Conservation (phyloP, 2,113 vertebrate genomes). For the Boleophthalmus pectinirostris region DNA sequence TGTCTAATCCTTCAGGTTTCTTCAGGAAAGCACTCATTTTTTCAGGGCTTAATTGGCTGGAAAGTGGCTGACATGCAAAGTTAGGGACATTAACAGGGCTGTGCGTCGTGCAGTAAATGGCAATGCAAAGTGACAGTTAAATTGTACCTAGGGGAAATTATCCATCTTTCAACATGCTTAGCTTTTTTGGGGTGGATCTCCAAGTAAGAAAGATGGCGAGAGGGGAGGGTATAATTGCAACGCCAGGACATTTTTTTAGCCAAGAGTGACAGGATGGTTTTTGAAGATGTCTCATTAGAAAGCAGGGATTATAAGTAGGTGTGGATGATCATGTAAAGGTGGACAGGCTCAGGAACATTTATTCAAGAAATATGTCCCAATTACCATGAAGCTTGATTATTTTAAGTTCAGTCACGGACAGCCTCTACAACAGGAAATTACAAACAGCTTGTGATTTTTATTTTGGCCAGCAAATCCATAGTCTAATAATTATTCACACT, state of each 20-base stretch:
- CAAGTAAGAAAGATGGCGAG: slow-evolving; percentile 33
- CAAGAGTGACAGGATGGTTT: slow-evolving; percentile 79
- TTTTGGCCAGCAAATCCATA: slow-evolving; percentile 9
- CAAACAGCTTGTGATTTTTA: neutral
- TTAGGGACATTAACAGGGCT: slow-evolving; percentile 94
- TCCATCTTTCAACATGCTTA: slow-evolving; percentile 99
- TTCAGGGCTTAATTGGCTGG: slow-evolving; percentile 97
- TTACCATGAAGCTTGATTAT: slow-evolving; percentile 10
- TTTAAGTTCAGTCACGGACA: neutral
- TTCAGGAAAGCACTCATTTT: slow-evolving; percentile 80
- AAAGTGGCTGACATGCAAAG: slow-evolving; percentile 99
- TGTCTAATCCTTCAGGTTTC: slow-evolving; percentile 99
- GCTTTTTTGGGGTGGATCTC: slow-evolving; percentile 76
- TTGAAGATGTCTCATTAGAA: slow-evolving; percentile 56
- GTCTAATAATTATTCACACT: slow-evolving; percentile 9
- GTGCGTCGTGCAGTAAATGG: slow-evolving; percentile 92
- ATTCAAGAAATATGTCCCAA: slow-evolving; percentile 22
- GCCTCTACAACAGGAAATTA: slow-evolving; percentile 4
- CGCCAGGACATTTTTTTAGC: slow-evolving; percentile 83
- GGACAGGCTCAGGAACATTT: slow-evolving; percentile 27
- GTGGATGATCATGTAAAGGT: slow-evolving; percentile 31
- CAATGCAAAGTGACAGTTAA: slow-evolving; percentile 99
- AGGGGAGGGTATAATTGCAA: slow-evolving; percentile 90
- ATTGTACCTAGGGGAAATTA: slow-evolving; percentile 99
- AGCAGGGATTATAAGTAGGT: slow-evolving; percentile 43